These are phyloP conservation scores for Orthonyx spaldingii DNA, from an alignment of 2,113 vertebrate species.

Conservation along the genomic window DNA sequence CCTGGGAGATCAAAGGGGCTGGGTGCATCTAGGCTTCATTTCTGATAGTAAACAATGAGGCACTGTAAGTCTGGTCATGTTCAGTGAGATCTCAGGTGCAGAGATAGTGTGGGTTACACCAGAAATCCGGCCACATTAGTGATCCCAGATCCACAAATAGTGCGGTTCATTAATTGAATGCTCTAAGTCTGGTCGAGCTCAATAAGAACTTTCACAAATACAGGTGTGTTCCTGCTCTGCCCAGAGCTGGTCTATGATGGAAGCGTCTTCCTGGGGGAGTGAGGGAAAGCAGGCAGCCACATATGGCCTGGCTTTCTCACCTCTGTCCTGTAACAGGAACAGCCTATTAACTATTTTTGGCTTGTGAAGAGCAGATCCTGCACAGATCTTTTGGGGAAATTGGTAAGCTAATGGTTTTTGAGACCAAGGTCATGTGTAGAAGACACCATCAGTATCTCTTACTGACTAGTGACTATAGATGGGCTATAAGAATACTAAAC, in stretches of 20 bases:
- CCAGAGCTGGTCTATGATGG: background rate
- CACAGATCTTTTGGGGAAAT: background rate
- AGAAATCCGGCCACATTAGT: accelerated
- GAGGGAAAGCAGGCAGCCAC: background rate
- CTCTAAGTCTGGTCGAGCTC: background rate
- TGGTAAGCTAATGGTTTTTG: background rate
- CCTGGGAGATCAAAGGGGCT: background rate
- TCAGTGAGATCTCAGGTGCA: background rate
- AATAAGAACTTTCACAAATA: background rate
- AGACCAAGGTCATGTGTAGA: background rate
- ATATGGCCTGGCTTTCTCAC: background rate
- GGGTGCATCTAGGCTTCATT: background rate
- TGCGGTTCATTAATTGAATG: accelerated
- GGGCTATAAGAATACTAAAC: background rate
- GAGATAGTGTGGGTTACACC: background rate
- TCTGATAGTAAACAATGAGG: background rate
- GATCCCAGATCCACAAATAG: accelerated
- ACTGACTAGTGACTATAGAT: background rate
- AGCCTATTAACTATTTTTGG: background rate
- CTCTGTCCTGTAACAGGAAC: background rate
- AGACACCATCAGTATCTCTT: background rate
- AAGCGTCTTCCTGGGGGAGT: background rate
- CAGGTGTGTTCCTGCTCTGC: background rate
- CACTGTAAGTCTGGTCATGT: background rate
- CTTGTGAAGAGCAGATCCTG: background rate